Conservation (phyloP, 2,113 vertebrate genomes). For the Hystrix cristata region DNA sequence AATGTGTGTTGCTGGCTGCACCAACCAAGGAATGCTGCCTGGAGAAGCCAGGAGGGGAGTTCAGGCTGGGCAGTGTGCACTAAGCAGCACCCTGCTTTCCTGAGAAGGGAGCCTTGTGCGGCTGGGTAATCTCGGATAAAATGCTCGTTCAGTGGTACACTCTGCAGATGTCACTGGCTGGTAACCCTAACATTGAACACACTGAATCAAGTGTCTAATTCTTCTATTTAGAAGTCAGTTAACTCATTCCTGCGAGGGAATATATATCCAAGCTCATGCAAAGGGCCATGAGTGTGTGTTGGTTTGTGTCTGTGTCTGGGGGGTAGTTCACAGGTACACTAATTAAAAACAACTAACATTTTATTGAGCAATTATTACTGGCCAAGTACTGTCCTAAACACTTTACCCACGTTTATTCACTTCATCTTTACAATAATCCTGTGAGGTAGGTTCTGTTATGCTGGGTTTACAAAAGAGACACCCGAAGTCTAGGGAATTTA, state of each 20-base stretch:
- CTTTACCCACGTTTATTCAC: not conserved
- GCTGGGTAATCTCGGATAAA: not conserved
- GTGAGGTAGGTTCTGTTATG: not conserved
- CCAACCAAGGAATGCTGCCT: not conserved
- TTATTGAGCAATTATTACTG: constrained; percentile 10
- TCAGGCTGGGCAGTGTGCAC: not conserved
- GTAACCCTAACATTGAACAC: not conserved
- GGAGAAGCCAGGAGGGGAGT: not conserved
- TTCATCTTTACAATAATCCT: not conserved
- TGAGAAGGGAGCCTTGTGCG: not conserved
- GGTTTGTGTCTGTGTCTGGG: not conserved
- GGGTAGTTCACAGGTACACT: not conserved
- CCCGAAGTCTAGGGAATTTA: not conserved
- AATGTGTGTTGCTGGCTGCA: not conserved
- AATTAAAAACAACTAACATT: not conserved
- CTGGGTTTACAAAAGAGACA: not conserved
- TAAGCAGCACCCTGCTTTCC: not conserved
- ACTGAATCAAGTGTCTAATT: not conserved
- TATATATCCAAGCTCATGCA: not conserved
- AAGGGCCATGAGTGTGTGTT: not conserved
- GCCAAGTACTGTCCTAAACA: not conserved
- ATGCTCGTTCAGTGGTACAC: not conserved
- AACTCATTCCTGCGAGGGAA: not conserved
- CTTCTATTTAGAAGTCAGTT: not conserved
- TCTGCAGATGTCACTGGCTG: not conserved